phyloP scores from a whole-genome alignment of 1,140 invertebrate genomes.

The Drosophila chauvacae region DNA sequence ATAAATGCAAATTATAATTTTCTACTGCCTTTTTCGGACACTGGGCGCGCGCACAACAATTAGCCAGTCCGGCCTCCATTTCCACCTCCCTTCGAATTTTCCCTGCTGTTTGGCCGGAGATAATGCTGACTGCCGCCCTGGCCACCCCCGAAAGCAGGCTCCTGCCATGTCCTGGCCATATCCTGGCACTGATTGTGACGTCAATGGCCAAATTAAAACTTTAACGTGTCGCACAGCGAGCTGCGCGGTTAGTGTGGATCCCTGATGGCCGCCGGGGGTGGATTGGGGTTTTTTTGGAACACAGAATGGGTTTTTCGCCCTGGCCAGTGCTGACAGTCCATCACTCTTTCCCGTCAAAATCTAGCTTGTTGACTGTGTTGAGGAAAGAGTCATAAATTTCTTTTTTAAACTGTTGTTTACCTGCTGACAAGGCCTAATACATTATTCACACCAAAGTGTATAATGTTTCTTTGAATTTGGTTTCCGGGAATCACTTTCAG shows the following conservation, averaged over 20 bases:
- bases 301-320: constrained; percentile 4
- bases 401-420: neutral
- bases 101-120: constrained; percentile 46
- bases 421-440: neutral
- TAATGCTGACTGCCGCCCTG: constrained; percentile 46
- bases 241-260: constrained; percentile 20
- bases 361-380: neutral
- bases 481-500: neutral
- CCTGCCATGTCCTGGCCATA: constrained; percentile 9
- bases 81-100: neutral
- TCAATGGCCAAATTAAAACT: constrained; percentile 78
- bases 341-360: constrained; percentile 19
- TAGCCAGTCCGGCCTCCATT: constrained; percentile 38
- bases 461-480: neutral
- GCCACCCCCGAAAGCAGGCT: constrained; percentile 12
- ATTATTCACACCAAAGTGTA: constrained; percentile 5
- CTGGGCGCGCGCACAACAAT: constrained; percentile 60
- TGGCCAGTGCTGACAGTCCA: constrained; percentile 17
- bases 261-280: constrained; percentile 9
- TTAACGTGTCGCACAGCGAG: constrained; percentile 69
- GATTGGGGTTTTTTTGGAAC: neutral
- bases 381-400: neutral
- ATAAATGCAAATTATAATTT: constrained; percentile 83
- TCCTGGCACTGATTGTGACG: constrained; percentile 68
- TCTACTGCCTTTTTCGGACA: constrained; percentile 71